Percentiles rank a stretch among this genome's conserved stretches.
These are phyloP conservation scores for Lophius piscatorius DNA, from an alignment of 2,113 vertebrate species.

Conservation along the genomic window DNA sequence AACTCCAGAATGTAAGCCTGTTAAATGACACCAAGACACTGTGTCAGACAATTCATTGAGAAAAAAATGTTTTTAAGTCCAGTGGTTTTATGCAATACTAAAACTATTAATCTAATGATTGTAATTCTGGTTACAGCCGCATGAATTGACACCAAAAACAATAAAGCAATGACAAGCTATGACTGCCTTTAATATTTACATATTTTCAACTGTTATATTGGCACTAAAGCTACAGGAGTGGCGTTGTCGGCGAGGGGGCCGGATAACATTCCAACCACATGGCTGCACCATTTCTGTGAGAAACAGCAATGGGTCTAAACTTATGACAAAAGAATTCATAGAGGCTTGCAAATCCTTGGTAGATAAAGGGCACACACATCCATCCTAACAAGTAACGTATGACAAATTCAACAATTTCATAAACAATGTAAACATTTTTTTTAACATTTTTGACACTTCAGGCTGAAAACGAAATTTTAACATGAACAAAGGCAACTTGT, in stretches of 20 bases:
- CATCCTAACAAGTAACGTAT: constrained; percentile 8
- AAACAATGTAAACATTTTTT: too few relatives aligned
- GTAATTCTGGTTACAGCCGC: background rate
- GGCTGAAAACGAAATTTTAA: constrained; percentile 4
- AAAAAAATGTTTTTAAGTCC: too few relatives aligned
- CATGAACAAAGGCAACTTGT: too few relatives aligned
- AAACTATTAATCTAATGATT: background rate
- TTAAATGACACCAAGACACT: background rate
- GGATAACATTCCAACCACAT: constrained; percentile 31
- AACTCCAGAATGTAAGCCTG: constrained; percentile 10
- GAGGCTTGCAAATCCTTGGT: constrained; percentile 49
- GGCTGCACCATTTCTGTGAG: constrained; percentile 39
- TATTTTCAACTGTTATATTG: constrained; percentile 50
- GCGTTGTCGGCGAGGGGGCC: constrained; percentile 25
- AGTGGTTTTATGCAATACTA: background rate
- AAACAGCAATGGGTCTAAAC: constrained; percentile 29
- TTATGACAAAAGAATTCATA: constrained; percentile 38
- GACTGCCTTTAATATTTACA: constrained; percentile 73
- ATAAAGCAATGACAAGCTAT: constrained; percentile 32
- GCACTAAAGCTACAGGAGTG: constrained; percentile 62
- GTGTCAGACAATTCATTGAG: constrained; percentile 6
- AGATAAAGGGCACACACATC: constrained; percentile 29
- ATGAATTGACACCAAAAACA: constrained; percentile 24
- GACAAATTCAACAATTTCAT: too few relatives aligned
- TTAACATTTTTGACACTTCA: too few relatives aligned